phyloP scores from a whole-genome alignment of 1,140 invertebrate genomes.

The Portunus trituberculatus region DNA sequence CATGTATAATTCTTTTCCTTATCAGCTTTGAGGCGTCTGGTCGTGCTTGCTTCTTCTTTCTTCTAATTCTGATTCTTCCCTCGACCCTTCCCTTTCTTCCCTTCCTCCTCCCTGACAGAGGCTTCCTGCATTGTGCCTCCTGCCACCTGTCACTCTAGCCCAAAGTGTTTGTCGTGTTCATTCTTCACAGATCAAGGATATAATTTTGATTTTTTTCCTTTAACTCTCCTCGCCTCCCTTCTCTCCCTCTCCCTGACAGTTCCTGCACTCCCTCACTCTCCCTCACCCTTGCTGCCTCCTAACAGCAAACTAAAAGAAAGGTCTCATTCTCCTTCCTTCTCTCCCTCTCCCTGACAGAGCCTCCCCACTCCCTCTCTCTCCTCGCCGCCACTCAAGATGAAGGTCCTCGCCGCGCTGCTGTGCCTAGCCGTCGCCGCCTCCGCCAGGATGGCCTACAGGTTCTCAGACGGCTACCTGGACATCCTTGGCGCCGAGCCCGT shows the following conservation, averaged over 20 bases:
- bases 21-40: not conserved
- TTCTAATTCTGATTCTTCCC: not conserved
- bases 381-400: slow-evolving; percentile 3
- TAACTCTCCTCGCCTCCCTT: not conserved
- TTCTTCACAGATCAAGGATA: not conserved
- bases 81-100: not conserved
- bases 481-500: slow-evolving; percentile 50
- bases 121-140: not conserved
- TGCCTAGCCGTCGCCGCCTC: slow-evolving; percentile 34
- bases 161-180: too few species aligned
- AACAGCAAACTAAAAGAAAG: not conserved
- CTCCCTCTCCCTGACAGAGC: not conserved
- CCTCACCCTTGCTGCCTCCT: not conserved
- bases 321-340: not conserved
- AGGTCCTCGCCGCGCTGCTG: slow-evolving; percentile 12
- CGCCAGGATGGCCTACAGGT: slow-evolving; percentile 57
- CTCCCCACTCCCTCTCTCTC: not conserved
- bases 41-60: not conserved
- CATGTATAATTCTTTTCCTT: not conserved
- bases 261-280: not conserved
- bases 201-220: not conserved
- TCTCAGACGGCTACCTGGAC: slow-evolving; percentile 60
- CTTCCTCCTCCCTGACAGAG: not conserved
- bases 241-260: not conserved
- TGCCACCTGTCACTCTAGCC: not conserved